phyloP scores from a whole-genome alignment of 1,140 invertebrate genomes.

The Teleogryllus occipitalis region DNA sequence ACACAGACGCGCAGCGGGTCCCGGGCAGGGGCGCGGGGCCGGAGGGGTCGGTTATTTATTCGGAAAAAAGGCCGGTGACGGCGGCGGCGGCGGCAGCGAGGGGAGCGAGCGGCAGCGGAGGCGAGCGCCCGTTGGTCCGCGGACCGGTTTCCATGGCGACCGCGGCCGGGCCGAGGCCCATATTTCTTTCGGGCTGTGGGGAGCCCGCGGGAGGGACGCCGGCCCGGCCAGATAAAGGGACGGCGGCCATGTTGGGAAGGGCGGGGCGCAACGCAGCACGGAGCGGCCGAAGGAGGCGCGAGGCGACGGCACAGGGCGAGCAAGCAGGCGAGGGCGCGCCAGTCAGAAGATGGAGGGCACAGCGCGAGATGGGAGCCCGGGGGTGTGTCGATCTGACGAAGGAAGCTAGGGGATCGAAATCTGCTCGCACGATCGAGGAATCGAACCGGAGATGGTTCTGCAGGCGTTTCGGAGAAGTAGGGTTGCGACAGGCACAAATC shows the following conservation, averaged over 20 bases:
- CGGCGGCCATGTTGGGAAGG: neutral
- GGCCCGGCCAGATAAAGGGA: neutral
- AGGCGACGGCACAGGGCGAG: neutral
- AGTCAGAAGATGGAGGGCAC: neutral
- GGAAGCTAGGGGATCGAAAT: too few relatives aligned
- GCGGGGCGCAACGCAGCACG: too few relatives aligned
- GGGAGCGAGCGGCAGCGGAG: neutral
- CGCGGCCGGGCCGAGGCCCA: neutral
- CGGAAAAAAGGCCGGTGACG: neutral
- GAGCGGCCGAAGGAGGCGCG: too few relatives aligned
- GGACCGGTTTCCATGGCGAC: neutral
- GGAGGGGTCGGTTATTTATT: neutral
- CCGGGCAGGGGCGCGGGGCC: too few relatives aligned
- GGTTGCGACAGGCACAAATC: too few relatives aligned
- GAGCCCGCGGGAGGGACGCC: neutral
- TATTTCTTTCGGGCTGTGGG: neutral
- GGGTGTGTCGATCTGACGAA: too few relatives aligned
- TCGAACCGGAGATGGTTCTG: too few relatives aligned
- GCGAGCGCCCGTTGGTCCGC: neutral
- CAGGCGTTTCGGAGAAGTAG: too few relatives aligned
- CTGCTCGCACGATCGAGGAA: too few relatives aligned
- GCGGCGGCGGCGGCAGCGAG: too few relatives aligned
- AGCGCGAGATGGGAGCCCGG: too few relatives aligned
- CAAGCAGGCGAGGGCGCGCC: too few relatives aligned
- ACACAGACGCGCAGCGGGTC: neutral